Base-by-base conservation (phyloP, 1,140 invertebrate species). In the Apis cerana region DNA sequence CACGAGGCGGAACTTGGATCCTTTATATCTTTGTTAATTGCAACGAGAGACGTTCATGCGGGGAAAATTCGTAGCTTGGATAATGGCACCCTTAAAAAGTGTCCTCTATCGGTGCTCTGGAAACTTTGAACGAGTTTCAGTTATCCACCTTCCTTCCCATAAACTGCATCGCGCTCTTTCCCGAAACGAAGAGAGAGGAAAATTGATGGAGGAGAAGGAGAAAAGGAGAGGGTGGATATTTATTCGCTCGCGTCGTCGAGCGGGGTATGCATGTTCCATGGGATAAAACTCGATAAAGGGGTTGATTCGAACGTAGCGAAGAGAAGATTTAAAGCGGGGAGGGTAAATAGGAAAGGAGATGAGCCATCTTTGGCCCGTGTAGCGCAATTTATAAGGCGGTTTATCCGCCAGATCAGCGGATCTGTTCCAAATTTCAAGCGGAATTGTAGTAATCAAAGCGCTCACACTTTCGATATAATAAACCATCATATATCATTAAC, bases 81-180 rank as follows among this genome's bases (percentile, higher is more conserved):
- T 68, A 58, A 48, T 21, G 27, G 23, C 54, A 19, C 67, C 54
- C 19, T 59, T 70, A 54, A 72, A 64, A 52, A 80, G 52, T 72
- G 78, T 80, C 69, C 62, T 56, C 59, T 56, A 80, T 80, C 78
- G 59, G 61, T 54, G 17, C 68, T 62, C 78, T 4, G 27, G 50
- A 62, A 80, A 72, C 59, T 80, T 72, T 62, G 48, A 80, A 74
- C 78, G 78, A 80, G 78, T 72, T 80, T 43, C 78, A 65, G 76
- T 64, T 72, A 80, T 62, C 50, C 69, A 33, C 23, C 23, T 52
- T 61, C 61, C 70, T 23, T 74, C 64, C 33, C 70, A 59, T 80
- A 80, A 80, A 80, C 43, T 62, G 33, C 17, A 17, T n/a, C n/a
- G 48, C 43, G 9, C 23, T 43, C 61, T 4, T 27, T 33, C 33